Evolutionary conservation across 2,888 invertebrate species (phyloP).

Genomic region (Hyles lineata): DNA sequence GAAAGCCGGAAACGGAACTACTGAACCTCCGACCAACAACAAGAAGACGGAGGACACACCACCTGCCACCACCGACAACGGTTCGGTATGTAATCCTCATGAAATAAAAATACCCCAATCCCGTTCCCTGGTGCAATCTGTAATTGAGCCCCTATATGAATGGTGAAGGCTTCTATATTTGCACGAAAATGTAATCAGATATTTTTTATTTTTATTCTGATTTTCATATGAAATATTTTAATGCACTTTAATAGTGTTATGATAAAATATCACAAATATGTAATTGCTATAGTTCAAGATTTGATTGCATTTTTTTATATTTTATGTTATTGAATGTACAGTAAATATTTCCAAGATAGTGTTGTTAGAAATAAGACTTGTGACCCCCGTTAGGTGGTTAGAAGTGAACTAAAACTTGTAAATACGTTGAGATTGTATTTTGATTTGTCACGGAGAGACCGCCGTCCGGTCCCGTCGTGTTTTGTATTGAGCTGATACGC

Average conservation of each 20-base stretch:
- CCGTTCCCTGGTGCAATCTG: neutral
- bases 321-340: neutral
- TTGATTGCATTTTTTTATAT: slow-evolving; percentile 11
- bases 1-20: slow-evolving; percentile 72
- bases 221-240: neutral
- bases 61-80: slow-evolving; percentile 51
- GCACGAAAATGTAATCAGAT: slow-evolving; percentile 8
- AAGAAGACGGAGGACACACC: slow-evolving; percentile 55
- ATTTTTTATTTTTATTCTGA: neutral
- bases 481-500: slow-evolving; percentile 46
- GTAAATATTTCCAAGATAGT: neutral
- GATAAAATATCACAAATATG: too few species aligned
- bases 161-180: neutral
- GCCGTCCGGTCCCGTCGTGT: slow-evolving; percentile 42
- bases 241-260: neutral
- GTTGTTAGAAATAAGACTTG: neutral
- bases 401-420: slow-evolving; percentile 47
- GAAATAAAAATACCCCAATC: too few species aligned
- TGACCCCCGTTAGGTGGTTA: neutral
- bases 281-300: neutral
- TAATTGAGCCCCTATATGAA: neutral
- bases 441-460: slow-evolving; percentile 44
- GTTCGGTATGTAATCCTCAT: slow-evolving; percentile 58
- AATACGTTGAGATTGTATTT: slow-evolving; percentile 63
- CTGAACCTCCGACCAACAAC: slow-evolving; percentile 54